Conservation (phyloP, 2,113 vertebrate species). For the Maccullochella peelii region DNA sequence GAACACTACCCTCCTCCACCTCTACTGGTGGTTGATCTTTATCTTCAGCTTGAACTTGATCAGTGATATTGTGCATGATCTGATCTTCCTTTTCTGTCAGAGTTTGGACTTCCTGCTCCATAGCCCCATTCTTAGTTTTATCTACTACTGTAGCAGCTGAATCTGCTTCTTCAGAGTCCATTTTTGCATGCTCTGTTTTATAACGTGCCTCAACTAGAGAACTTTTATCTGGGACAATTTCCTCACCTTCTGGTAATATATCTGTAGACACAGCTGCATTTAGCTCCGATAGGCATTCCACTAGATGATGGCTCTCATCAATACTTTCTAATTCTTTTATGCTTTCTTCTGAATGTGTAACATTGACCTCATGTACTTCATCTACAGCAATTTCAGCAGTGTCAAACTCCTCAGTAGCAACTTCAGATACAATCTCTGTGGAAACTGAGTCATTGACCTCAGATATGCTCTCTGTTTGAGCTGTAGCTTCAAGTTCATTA, state of each 20-base stretch:
- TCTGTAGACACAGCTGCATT: constrained; percentile 2
- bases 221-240: constrained; percentile 1
- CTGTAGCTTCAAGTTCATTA: constrained; percentile 26
- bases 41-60: constrained; percentile 42
- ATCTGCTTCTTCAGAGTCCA: constrained; percentile 23
- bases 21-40: constrained; percentile 27
- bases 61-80: constrained; percentile 9
- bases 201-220: background rate
- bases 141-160: background rate
- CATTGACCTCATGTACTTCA: constrained; percentile 49
- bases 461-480: constrained; percentile 55
- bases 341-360: constrained; percentile 19
- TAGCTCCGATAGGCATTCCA: constrained; percentile 24
- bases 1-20: constrained; percentile 10
- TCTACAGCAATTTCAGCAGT: constrained; percentile 47
- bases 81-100: constrained; percentile 25
- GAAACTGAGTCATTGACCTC: constrained; percentile 60
- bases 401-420: constrained; percentile 33
- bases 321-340: constrained; percentile 25
- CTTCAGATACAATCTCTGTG: constrained; percentile 62
- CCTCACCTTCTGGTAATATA: constrained; percentile 14
- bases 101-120: constrained; percentile 9
- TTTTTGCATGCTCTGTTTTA: constrained; percentile 28
- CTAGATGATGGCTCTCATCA: constrained; percentile 9
- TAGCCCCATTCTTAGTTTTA: background rate